A percentile compares a stretch with the other conserved stretches of the same genome.
phyloP scores from a whole-genome alignment of 2,888 invertebrate genomes.

The Tupiocoris notatus region DNA sequence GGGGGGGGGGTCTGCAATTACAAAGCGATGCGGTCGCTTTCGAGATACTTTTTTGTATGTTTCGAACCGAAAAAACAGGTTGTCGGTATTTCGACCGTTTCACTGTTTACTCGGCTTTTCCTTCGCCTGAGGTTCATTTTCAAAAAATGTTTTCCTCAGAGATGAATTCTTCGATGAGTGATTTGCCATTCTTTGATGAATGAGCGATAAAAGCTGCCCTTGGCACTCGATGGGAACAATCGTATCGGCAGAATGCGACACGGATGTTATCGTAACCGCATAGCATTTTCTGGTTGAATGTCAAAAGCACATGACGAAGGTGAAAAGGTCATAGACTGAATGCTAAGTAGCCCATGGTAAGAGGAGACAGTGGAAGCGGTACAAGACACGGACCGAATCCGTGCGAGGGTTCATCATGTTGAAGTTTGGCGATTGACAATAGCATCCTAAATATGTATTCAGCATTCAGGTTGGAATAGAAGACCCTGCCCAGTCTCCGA shows the following conservation, averaged over 20 bases:
- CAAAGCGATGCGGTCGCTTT: no score
- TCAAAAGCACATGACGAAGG: slow-evolving; percentile 19
- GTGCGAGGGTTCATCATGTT: slow-evolving; percentile 7
- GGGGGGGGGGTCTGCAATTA: no score
- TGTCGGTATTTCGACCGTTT: no score
- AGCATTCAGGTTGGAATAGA: slow-evolving; percentile 38
- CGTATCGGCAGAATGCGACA: not conserved
- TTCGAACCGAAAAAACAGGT: no score
- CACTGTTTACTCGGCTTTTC: no score
- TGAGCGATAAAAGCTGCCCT: slow-evolving; percentile 20
- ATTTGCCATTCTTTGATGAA: no score
- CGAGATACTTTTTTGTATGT: no score
- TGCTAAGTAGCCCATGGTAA: slow-evolving; percentile 14
- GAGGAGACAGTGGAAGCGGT: not conserved
- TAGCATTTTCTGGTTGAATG: slow-evolving; percentile 2
- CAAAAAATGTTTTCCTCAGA: no score
- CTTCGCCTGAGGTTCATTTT: no score
- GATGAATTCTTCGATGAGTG: no score
- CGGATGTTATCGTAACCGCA: slow-evolving; percentile 14
- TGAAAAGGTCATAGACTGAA: slow-evolving; percentile 41
- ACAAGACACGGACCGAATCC: not conserved
- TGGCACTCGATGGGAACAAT: slow-evolving; percentile 6
- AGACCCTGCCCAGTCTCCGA: slow-evolving; percentile 19
- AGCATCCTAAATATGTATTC: slow-evolving; percentile 39
- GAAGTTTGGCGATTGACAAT: slow-evolving; percentile 38